Base-by-base conservation (phyloP, 2,113 vertebrate genomes). In the Mus spicilegus region DNA sequence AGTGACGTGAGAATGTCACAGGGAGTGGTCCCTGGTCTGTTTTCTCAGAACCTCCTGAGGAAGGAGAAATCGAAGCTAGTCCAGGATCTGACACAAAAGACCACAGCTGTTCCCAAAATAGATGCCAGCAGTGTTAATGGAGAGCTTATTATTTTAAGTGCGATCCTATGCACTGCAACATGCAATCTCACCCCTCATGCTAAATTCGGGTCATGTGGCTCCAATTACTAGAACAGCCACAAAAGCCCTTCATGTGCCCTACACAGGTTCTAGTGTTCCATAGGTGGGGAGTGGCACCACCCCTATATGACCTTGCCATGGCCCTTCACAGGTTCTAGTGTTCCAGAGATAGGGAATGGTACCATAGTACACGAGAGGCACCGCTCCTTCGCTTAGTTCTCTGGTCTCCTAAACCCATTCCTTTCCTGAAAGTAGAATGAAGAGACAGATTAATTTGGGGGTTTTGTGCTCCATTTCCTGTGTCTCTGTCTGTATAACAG, bases 351-450 rank as follows among this genome's bases (percentile, higher is more conserved):
- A 11, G 8, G 8, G 22, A 30, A 73, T 33, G 33, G 20, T 1
- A 16, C 51, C 33, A 12, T 12, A 28, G 26, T 65, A 10, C 16
- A 6, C 70, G 54, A 87, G 65, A 93, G 65, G 26, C 49, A 22
- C 11, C n/a, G 5, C 17, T 46, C 28, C 20, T 30, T 26, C 26
- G 28, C 76, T 58, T 70, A 28, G 16, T n/a, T 87, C 16, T 30
- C 9, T 61, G 11, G 30, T 88, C 76, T 92, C 77, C 67, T 46
- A 11, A 87, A 39, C 42, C 17, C 22, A 17, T 51, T 87, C 46
- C 67, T 87, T 92, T 81, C 26, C 92, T 90, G 63, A 96, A 49
- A 94, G 22, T 16, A 14, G 28, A 33, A 69, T 10, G n/a, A 80
- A 72, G 46, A 58, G 26, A n/a, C 26, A 39, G 75, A 28, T 49